Base-by-base conservation (phyloP, 2,113 vertebrate species). In the Podilymbus podiceps region DNA sequence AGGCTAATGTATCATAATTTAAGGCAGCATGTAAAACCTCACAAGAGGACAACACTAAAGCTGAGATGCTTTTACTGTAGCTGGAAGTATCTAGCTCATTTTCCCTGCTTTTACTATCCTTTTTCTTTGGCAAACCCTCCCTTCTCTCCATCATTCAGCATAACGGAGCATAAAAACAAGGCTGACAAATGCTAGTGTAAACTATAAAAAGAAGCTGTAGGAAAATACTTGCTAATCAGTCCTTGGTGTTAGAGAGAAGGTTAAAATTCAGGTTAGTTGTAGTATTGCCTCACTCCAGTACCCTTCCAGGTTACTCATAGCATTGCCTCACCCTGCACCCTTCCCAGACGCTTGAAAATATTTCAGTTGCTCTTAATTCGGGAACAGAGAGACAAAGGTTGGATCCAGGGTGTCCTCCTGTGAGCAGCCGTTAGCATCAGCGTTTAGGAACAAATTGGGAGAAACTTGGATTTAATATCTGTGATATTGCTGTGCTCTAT, bases 1-100 rank as follows among this genome's bases (percentile, higher is more conserved):
- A 98, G 97, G 97, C 97, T 97, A 96, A 98, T 97, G 93, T 88
- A 95, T 98, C 97, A 96, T 97, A 95, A 97, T 98, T 97, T 96
- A 88, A 96, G 93, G 91, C 94, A 96, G 95, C 92, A 58, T 83
- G 96, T 96, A 98, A 97, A 98, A 97, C 92, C 94, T 97, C 97
- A 95, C 94, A 89, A 97, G 97, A 98, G 97, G 97, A 98, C 94
- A 95, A 95, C 94, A 77, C 89, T 97, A 92, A 91, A 96, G 91
- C 71, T 86, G 96, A 86, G 86, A 91, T 97, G 84, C 91, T 98
- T 97, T 98, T 96, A 98, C 95, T 88, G 90, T 91, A 82, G 96
- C 92, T 97, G 96, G 93, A 96, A 97, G 91, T 96, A 91, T 90
- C 85, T 75, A 83, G 91, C 91, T 97, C 95, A 95, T 93, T 98